Evolutionary conservation across 2,888 invertebrate genomes (phyloP).

Genomic region (Tachystola acroxantha): DNA sequence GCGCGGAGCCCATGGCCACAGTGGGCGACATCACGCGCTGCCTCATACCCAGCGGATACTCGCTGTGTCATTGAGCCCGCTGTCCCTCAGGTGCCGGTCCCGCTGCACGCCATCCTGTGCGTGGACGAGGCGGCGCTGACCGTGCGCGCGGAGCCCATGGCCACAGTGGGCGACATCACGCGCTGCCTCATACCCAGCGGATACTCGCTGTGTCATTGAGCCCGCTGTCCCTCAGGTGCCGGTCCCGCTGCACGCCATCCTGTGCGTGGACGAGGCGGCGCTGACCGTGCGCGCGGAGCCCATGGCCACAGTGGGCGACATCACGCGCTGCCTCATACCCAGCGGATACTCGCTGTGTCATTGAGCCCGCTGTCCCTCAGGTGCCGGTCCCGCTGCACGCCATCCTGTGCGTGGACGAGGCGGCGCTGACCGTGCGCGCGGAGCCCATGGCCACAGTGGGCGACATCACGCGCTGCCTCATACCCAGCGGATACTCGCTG

Average conservation of each 20-base stretch:
- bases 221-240: slow-evolving; percentile 62
- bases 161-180: slow-evolving; percentile 82
- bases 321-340: slow-evolving; percentile 80
- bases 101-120: slow-evolving; percentile 79
- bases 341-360: slow-evolving; percentile 81
- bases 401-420: slow-evolving; percentile 78
- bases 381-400: slow-evolving; percentile 81
- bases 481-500: slow-evolving; percentile 81
- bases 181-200: slow-evolving; percentile 80
- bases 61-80: too few relatives aligned
- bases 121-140: slow-evolving; percentile 77
- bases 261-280: slow-evolving; percentile 75
- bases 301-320: slow-evolving; percentile 82
- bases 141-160: slow-evolving; percentile 82
- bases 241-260: slow-evolving; percentile 80
- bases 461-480: slow-evolving; percentile 80
- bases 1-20: slow-evolving; percentile 83
- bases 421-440: slow-evolving; percentile 77
- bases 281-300: slow-evolving; percentile 82
- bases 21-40: slow-evolving; percentile 81
- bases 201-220: slow-evolving; percentile 81
- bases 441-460: slow-evolving; percentile 84
- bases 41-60: slow-evolving; percentile 81
- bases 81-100: slow-evolving; percentile 69
- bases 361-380: slow-evolving; percentile 37